Conservation (phyloP, 2,797 vertebrate genomes). For the Dendrocincla tyrannina region DNA sequence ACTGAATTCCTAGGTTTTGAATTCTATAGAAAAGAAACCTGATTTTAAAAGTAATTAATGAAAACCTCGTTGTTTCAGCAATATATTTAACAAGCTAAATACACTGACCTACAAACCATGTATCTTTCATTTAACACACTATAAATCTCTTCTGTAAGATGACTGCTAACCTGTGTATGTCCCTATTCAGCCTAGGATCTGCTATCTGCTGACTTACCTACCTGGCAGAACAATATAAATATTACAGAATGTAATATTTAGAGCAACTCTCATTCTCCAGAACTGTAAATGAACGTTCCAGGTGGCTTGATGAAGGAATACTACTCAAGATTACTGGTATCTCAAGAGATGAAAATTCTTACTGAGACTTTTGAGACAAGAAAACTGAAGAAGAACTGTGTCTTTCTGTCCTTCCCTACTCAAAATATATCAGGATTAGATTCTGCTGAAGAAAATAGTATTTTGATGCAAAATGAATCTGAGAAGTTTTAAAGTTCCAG, state of each 20-base stretch:
- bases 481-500: background rate
- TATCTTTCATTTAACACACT: background rate
- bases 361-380: background rate
- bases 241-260: background rate
- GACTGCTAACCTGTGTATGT: background rate
- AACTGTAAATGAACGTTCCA: background rate
- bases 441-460: background rate
- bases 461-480: background rate
- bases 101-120: background rate
- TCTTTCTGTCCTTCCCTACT: background rate
- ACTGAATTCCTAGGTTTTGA: background rate
- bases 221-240: background rate
- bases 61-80: background rate
- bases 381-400: background rate
- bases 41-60: background rate
- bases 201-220: background rate
- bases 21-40: background rate
- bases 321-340: background rate
- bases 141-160: background rate
- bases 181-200: background rate
- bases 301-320: background rate
- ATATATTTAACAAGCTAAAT: background rate
- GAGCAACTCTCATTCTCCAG: background rate
- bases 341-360: background rate
- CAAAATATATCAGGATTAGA: background rate